phyloP scores from a whole-genome alignment of 2,888 invertebrate species.

The Pandemis heparana region DNA sequence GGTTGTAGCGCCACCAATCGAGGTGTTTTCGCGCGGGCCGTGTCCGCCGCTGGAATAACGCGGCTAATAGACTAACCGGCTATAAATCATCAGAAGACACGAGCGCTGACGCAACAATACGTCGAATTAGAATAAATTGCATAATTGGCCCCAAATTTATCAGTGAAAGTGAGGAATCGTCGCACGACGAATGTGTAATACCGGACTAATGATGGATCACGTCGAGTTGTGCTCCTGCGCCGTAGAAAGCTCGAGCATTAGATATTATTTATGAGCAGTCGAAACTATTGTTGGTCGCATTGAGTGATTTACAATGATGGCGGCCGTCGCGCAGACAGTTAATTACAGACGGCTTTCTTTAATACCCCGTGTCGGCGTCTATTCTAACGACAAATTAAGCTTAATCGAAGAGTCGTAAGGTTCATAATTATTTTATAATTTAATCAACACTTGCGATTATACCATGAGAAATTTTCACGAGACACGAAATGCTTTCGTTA shows the following conservation, averaged over 20 bases:
- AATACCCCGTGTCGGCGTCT: conserved; percentile 33
- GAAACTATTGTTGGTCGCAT: conserved; percentile 69
- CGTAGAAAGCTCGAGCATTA: conserved; percentile 73
- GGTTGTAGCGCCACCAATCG: conserved; percentile 56
- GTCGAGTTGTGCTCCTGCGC: conserved; percentile 53
- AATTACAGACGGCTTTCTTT: conserved; percentile 52
- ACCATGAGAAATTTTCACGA: conserved; percentile 34
- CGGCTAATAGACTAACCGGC: conserved; percentile 43
- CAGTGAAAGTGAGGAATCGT: conserved; percentile 79
- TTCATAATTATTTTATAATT: conserved; percentile 39
- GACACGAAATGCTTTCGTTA: conserved; percentile 42
- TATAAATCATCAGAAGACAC: conserved; percentile 54
- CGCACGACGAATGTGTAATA: conserved; percentile 70
- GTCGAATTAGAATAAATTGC: conserved; percentile 66
- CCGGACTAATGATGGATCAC: conserved; percentile 74
- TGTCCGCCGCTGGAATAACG: conserved; percentile 15
- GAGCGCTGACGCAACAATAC: conserved; percentile 53
- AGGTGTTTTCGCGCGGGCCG: conserved; percentile 47
- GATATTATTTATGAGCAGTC: conserved; percentile 71
- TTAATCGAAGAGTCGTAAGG: conserved; percentile 46
- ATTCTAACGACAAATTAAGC: conserved; percentile 40
- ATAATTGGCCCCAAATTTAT: conserved; percentile 75
- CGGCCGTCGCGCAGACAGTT: conserved; percentile 48
- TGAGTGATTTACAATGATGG: conserved; percentile 72
- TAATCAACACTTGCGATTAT: conserved; percentile 40